Conservation (phyloP, 2,113 vertebrate genomes). For the Choloepus hoffmanni region DNA sequence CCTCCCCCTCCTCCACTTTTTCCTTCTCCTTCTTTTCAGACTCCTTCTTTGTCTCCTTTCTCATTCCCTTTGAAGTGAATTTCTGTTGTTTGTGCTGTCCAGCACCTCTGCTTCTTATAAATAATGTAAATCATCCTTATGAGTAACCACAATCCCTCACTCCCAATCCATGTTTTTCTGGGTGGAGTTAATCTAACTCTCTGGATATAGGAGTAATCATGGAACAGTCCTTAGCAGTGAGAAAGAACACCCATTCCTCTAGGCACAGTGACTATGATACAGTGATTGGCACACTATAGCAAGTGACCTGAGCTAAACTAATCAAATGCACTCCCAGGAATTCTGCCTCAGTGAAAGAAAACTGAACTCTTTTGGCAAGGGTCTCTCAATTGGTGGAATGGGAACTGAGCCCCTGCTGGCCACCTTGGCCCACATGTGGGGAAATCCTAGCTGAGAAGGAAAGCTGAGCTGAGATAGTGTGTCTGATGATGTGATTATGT, state of each 20-base stretch:
- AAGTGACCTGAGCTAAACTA: not conserved
- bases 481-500: not conserved
- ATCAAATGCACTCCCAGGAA: not conserved
- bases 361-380: not conserved
- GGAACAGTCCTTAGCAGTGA: not conserved
- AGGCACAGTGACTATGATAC: not conserved
- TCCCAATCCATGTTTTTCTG: not conserved
- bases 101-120: no score
- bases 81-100: not conserved
- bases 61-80: not conserved
- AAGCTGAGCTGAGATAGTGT: no score
- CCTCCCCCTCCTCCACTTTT: no score
- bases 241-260: not conserved
- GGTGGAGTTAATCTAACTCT: not conserved
- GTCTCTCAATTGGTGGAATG: not conserved
- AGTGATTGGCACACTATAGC: not conserved
- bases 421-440: not conserved
- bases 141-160: not conserved
- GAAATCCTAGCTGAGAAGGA: not conserved
- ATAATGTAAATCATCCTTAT: not conserved
- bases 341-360: not conserved
- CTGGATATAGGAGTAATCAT: not conserved
- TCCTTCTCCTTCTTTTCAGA: not conserved
- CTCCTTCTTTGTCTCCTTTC: not conserved
- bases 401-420: not conserved